These are phyloP conservation scores for Oncorhynchus tshawytscha DNA, from an alignment of 2,113 vertebrate species.

Conservation along the genomic window DNA sequence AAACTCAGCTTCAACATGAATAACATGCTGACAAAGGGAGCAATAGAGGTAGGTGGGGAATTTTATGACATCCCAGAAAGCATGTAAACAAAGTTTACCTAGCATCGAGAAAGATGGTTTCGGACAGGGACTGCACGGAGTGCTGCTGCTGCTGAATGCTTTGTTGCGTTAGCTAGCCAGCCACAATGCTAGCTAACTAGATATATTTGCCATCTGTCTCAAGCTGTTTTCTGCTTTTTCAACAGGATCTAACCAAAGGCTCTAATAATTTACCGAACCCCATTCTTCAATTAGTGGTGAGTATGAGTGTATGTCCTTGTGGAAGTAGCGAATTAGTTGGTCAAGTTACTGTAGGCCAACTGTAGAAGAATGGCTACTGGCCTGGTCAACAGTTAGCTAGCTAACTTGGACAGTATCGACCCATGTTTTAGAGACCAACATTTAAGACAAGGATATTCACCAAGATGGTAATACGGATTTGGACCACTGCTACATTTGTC, in stretches of 20 bases:
- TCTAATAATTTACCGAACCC: constrained; percentile 41
- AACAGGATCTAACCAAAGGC: constrained; percentile 68
- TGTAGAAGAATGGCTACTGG: not conserved
- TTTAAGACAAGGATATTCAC: too few species aligned
- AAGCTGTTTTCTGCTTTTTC: constrained; percentile 10
- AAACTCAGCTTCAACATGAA: constrained; percentile 61
- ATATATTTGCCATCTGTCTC: not conserved
- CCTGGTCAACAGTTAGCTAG: too few species aligned
- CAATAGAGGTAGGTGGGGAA: constrained; percentile 82
- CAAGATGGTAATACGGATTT: not conserved
- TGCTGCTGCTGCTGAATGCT: not conserved
- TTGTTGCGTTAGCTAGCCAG: not conserved
- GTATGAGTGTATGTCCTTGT: constrained; percentile 15
- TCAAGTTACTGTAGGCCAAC: not conserved
- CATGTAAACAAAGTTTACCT: not conserved
- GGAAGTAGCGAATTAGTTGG: not conserved
- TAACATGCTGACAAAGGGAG: constrained; percentile 78
- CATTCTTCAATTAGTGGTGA: constrained; percentile 74
- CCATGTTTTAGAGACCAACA: not conserved
- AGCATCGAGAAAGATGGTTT: not conserved
- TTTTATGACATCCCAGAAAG: not conserved
- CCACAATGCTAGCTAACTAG: too few species aligned
- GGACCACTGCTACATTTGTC: not conserved
- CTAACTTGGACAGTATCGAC: too few species aligned
- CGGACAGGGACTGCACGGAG: not conserved